Conservation (phyloP, 2,113 vertebrate species). For the Heterotis niloticus region DNA sequence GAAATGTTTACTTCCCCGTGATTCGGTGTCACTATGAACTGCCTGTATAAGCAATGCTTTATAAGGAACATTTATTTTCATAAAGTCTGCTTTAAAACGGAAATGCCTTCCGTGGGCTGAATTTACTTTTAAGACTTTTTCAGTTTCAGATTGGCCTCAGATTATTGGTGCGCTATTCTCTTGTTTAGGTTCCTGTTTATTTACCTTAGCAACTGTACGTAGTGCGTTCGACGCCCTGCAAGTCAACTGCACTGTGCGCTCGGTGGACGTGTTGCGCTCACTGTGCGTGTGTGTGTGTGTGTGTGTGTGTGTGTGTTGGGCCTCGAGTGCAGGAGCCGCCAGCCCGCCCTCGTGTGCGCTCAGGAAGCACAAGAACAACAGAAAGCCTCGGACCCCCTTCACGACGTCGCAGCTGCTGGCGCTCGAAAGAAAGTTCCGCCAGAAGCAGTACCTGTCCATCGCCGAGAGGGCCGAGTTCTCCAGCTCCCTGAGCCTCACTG, state of each 20-base stretch:
- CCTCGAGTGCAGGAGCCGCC: conserved; percentile 49
- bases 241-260: not conserved
- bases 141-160: too few relatives aligned
- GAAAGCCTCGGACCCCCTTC: conserved; percentile 62
- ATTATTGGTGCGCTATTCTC: not conserved
- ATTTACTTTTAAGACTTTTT: too few relatives aligned
- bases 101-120: too few relatives aligned
- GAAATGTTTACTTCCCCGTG: too few relatives aligned
- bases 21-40: too few relatives aligned
- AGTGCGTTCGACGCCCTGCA: not conserved
- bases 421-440: conserved; percentile 61
- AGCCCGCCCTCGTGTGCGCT: conserved; percentile 45
- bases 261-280: not conserved
- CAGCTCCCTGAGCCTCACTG: conserved; percentile 57
- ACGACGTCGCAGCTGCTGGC: conserved; percentile 61
- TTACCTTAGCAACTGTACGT: not conserved
- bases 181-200: not conserved
- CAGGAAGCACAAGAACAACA: conserved; percentile 64
- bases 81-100: too few relatives aligned
- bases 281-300: not conserved
- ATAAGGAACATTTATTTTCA: too few relatives aligned
- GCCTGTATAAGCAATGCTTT: too few relatives aligned
- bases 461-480: conserved; percentile 58
- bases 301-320: not conserved
- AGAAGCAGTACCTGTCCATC: conserved; percentile 61